Conservation (phyloP, 1,140 invertebrate species). For the Ectropis grisescens region DNA sequence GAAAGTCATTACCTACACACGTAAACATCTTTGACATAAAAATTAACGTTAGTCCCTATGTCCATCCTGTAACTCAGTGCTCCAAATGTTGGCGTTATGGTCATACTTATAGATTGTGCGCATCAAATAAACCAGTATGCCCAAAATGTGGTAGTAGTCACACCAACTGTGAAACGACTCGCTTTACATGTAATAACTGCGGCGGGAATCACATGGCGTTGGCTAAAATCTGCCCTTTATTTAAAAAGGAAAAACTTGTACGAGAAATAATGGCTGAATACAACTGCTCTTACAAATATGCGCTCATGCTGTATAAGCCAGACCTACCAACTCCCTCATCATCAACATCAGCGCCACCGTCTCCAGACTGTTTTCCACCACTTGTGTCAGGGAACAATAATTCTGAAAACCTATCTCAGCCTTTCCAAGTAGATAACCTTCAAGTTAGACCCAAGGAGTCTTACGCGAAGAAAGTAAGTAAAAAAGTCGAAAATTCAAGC, state of each 20-base stretch:
- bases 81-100: constrained; percentile 21
- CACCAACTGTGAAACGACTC: constrained; percentile 16
- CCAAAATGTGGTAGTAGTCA: constrained; percentile 22
- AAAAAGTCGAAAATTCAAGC: no score
- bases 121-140: constrained; percentile 13
- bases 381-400: background rate
- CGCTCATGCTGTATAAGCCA: constrained; percentile 8
- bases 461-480: background rate
- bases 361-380: background rate
- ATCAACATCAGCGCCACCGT: background rate
- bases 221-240: constrained; percentile 13
- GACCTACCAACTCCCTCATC: background rate
- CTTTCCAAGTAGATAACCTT: background rate
- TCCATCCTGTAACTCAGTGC: constrained; percentile 27
- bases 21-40: constrained; percentile 11
- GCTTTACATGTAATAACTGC: constrained; percentile 23
- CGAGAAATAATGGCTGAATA: constrained; percentile 17
- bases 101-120: constrained; percentile 12
- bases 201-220: constrained; percentile 13
- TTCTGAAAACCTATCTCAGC: background rate
- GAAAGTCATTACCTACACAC: constrained; percentile 4
- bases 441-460: background rate
- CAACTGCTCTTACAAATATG: constrained; percentile 17
- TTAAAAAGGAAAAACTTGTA: constrained; percentile 17
- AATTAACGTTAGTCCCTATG: constrained; percentile 15